These are phyloP conservation scores for Acronicta psi DNA, from an alignment of 2,888 invertebrate genomes.

Conservation along the genomic window DNA sequence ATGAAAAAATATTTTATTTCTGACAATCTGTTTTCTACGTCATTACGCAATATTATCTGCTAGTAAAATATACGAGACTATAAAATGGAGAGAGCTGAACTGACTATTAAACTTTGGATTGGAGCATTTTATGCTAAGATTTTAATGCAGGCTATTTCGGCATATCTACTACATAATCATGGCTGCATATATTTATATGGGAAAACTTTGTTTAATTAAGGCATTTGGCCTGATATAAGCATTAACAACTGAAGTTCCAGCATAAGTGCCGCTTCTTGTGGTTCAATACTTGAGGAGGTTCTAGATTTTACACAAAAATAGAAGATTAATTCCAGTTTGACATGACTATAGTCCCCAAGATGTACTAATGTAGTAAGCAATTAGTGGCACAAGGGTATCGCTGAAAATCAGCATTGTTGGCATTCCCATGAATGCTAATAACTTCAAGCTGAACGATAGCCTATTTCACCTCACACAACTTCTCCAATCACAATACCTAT, in stretches of 20 bases:
- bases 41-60: too few species aligned
- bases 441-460: too few species aligned
- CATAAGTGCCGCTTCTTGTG: not conserved
- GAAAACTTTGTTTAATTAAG: constrained; percentile 31
- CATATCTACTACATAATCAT: constrained; percentile 32
- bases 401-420: too few species aligned
- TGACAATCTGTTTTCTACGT: not conserved
- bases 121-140: constrained; percentile 18
- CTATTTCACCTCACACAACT: not conserved
- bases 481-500: too few species aligned
- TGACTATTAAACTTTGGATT: constrained; percentile 36
- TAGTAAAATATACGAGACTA: constrained; percentile 34
- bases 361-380: too few species aligned
- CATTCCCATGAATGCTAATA: too few species aligned
- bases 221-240: constrained; percentile 26
- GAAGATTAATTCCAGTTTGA: too few species aligned
- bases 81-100: constrained; percentile 30
- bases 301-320: too few species aligned
- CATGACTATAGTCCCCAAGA: too few species aligned
- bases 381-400: too few species aligned
- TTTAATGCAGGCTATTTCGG: constrained; percentile 22
- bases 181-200: constrained; percentile 31
- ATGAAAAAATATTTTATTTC: too few species aligned
- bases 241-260: constrained; percentile 3
- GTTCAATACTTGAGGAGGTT: too few species aligned